Conservation (phyloP, 2,113 vertebrate species). For the Aegotheles bennettii region DNA sequence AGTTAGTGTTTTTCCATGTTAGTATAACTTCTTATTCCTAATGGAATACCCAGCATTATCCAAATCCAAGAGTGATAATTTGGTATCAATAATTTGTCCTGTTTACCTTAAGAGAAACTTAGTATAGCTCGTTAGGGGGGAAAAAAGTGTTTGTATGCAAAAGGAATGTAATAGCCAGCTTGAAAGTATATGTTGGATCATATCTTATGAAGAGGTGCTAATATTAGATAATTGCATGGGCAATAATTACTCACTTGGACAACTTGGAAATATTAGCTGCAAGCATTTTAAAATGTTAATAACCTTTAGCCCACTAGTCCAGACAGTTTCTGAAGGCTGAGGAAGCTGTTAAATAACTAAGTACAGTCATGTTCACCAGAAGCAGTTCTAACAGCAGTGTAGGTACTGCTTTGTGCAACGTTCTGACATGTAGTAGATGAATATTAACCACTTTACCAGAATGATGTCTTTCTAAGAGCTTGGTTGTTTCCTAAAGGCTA, state of each 20-base stretch:
- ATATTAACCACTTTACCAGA: conserved; percentile 11
- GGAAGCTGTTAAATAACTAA: conserved; percentile 24
- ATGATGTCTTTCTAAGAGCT: background rate
- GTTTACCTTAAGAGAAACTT: background rate
- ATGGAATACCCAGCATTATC: background rate
- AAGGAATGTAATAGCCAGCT: background rate
- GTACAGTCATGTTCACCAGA: background rate
- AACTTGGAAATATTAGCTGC: background rate
- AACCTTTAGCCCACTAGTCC: background rate
- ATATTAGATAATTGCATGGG: background rate
- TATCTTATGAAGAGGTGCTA: background rate
- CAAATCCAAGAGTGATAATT: background rate
- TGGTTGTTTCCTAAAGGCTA: background rate
- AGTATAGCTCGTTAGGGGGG: background rate
- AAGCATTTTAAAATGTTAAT: conserved; percentile 27
- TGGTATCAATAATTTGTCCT: background rate
- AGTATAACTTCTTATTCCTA: background rate
- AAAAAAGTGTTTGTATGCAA: background rate
- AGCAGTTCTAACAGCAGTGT: background rate
- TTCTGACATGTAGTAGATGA: background rate
- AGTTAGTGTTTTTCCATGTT: background rate
- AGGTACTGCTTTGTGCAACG: background rate
- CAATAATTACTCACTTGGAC: background rate
- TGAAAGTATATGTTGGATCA: background rate
- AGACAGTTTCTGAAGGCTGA: background rate